phyloP scores from a whole-genome alignment of 2,797 vertebrate genomes.

The Caiman crocodilus region DNA sequence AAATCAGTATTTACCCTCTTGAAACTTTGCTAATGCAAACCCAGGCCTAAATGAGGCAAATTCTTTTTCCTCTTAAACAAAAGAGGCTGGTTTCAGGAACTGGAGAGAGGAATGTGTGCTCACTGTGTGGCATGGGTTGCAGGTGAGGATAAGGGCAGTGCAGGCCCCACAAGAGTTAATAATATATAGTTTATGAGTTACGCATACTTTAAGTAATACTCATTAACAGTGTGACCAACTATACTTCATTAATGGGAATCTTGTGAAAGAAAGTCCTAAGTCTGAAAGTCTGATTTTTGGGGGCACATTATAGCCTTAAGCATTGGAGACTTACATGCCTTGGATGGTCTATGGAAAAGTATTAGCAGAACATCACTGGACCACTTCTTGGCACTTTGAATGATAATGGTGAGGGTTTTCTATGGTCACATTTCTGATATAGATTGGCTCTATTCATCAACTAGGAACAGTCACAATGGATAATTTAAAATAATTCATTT shows the following conservation, averaged over 20 bases:
- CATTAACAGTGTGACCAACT: conserved; percentile 22
- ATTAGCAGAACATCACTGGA: conserved; percentile 23
- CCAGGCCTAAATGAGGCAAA: not conserved
- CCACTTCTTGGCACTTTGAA: conserved; percentile 33
- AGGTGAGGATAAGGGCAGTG: not conserved
- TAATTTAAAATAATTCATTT: conserved; percentile 66
- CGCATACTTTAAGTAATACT: conserved; percentile 18
- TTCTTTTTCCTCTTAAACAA: not conserved
- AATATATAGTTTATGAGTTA: not conserved
- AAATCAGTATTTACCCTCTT: conserved; percentile 35
- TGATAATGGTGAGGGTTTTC: conserved; percentile 62
- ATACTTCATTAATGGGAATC: conserved; percentile 4
- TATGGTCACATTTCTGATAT: conserved; percentile 38
- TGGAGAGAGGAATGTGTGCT: not conserved
- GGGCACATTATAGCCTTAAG: not conserved
- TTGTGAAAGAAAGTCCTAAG: not conserved
- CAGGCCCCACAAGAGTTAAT: not conserved
- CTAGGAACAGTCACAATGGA: conserved; percentile 39
- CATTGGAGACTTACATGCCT: not conserved
- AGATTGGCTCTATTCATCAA: conserved; percentile 58
- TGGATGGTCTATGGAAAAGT: conserved; percentile 43
- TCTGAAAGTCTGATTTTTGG: not conserved
- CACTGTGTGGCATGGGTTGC: not conserved
- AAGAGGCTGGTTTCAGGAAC: not conserved
- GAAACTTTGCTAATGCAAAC: conserved; percentile 22